Evolutionary conservation across 1,140 invertebrate species (phyloP).

Genomic region (Dufourea novaeangliae): DNA sequence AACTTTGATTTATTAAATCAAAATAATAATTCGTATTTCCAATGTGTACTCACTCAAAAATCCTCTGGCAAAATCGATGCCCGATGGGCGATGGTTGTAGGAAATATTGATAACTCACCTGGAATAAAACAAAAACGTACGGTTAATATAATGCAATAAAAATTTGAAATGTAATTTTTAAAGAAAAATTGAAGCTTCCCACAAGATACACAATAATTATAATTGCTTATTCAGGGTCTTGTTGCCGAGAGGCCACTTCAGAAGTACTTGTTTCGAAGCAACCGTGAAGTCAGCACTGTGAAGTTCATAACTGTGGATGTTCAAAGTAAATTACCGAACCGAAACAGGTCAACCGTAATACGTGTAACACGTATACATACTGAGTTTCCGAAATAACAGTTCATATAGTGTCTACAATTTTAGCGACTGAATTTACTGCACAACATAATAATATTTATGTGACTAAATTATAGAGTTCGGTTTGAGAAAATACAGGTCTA

Average conservation of each 20-base stretch:
- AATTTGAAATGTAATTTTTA: too few relatives aligned
- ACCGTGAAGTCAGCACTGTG: background rate
- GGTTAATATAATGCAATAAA: background rate
- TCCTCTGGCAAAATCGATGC: background rate
- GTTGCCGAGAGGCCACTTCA: background rate
- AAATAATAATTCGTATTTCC: background rate
- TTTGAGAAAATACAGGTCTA: too few relatives aligned
- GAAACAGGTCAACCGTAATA: too few relatives aligned
- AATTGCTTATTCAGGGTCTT: too few relatives aligned
- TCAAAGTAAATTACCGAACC: background rate
- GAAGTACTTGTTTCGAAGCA: background rate
- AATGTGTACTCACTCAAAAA: background rate
- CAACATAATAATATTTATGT: too few relatives aligned
- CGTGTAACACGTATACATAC: too few relatives aligned
- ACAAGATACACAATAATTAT: too few relatives aligned
- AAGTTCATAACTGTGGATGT: background rate
- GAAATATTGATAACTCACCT: constrained; percentile 17
- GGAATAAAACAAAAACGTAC: background rate
- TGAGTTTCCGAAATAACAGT: too few relatives aligned
- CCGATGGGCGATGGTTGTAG: background rate
- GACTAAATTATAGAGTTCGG: too few relatives aligned
- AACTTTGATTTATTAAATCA: background rate
- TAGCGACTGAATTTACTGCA: too few relatives aligned
- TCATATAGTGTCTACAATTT: too few relatives aligned
- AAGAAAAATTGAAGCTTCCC: too few relatives aligned